phyloP scores from a whole-genome alignment of 2,888 invertebrate genomes.

The Hedya salicella region DNA sequence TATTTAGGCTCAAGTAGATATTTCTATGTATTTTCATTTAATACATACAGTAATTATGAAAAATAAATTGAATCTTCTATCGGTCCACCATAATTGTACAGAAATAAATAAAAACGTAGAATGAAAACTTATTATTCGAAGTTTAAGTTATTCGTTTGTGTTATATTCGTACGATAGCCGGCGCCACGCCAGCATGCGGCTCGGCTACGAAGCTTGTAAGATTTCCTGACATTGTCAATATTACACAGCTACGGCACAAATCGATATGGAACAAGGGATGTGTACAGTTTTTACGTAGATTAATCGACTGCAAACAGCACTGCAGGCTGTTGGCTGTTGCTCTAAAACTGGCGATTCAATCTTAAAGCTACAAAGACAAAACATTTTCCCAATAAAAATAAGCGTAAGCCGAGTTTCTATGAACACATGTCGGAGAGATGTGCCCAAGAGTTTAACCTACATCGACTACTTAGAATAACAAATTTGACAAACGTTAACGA shows the following conservation, averaged over 20 bases:
- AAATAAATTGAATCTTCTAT: too few species aligned
- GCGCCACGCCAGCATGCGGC: too few species aligned
- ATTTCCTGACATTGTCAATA: too few species aligned
- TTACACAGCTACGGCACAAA: constrained; percentile 5
- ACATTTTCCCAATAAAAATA: constrained; percentile 24
- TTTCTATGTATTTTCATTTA: too few species aligned
- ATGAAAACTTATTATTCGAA: too few species aligned
- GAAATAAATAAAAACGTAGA: too few species aligned
- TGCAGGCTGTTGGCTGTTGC: constrained; percentile 26
- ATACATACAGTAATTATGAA: too few species aligned
- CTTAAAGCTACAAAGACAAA: constrained; percentile 30
- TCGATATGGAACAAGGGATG: constrained; percentile 24
- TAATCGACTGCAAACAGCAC: constrained; percentile 33
- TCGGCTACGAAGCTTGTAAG: too few species aligned
- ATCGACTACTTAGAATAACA: constrained; percentile 38
- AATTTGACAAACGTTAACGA: constrained; percentile 37
- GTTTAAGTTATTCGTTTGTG: too few species aligned
- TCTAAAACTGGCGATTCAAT: constrained; percentile 29
- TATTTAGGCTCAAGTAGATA: too few species aligned
- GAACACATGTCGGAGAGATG: constrained; percentile 8
- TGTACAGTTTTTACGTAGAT: constrained; percentile 5
- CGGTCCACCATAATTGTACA: too few species aligned
- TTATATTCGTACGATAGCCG: too few species aligned
- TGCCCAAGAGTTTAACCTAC: constrained; percentile 33
- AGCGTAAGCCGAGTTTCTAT: constrained; percentile 18